Base-by-base conservation (phyloP, 2,797 vertebrate genomes). In the Pelobates cultripes region DNA sequence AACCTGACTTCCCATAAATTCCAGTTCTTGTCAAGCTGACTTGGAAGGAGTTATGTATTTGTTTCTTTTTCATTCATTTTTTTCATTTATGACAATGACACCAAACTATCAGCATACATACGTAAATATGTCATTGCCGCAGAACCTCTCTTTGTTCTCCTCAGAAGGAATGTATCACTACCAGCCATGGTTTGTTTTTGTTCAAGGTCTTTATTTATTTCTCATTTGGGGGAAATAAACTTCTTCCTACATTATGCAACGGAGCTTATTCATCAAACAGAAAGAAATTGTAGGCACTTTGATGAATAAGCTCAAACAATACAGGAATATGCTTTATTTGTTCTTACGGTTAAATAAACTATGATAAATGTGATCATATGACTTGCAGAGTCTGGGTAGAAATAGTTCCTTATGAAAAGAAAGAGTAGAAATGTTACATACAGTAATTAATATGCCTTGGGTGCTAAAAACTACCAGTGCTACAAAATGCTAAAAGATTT, bases 191-290 rank as follows among this genome's bases (percentile, higher is more conserved):
- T 7, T 64, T 64, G 7, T 64, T 64, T 64, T 64, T 10, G 28
- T 64, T 14, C 13, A 79, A 53, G 40, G 40, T 51, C 10, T 41
- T 79, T 61, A 71, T 73, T 64, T 79, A 61, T 66, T 28, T 73
- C n/a, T 45, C 77, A 41, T 40, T 4, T 53, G 51, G 72, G 77
- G 72, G 41, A 66, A 73, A 79, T 73, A 73, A 79, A 9, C 9
- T 8, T 61, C 70, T 66, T 63, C 28, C n/a, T n/a, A 42, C 72
- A 60, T 79, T 73, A 72, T 79, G 63, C 69, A 72, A 51, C 44
- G 17, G 40, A 72, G 70, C n/a, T 71, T 79, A 79, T 79, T 79
- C 57, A 72, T 79, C 77, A 73, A 41, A 64, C n/a, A n/a, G 14
- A 42, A 13, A 79, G 28, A 17, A 8, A 64, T n/a, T 73, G 14